These are phyloP conservation scores for Sarcoramphus papa DNA, from an alignment of 2,797 vertebrate genomes.

Conservation along the genomic window DNA sequence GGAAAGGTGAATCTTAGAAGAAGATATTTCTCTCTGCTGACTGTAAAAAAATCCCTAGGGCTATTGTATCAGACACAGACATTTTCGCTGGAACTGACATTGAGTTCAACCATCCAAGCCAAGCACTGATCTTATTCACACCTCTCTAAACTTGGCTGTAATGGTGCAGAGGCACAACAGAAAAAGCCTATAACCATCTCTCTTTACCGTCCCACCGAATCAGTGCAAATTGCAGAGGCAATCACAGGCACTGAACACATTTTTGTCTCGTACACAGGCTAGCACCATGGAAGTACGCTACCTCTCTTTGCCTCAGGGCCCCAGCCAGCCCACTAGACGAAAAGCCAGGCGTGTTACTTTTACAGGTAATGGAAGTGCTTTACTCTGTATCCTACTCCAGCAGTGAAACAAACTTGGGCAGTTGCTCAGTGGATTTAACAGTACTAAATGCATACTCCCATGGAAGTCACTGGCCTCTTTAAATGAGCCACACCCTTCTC, in stretches of 20 bases:
- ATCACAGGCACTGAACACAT: not conserved
- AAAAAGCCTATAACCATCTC: not conserved
- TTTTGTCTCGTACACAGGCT: conserved; percentile 55
- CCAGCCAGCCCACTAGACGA: not conserved
- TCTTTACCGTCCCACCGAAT: not conserved
- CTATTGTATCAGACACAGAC: not conserved
- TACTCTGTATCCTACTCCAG: not conserved
- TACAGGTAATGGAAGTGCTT: conserved; percentile 62
- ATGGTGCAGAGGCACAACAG: not conserved
- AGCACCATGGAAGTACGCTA: conserved; percentile 53
- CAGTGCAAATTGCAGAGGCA: not conserved
- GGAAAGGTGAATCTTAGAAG: not conserved
- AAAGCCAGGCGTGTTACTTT: not conserved
- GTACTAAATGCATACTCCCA: not conserved
- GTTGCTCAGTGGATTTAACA: not conserved
- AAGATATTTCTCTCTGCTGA: not conserved
- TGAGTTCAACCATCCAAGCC: not conserved
- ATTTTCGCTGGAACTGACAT: not conserved
- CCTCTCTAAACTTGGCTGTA: not conserved
- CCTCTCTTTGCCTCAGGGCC: conserved; percentile 70
- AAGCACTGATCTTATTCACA: not conserved
- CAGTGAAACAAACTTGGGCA: not conserved
- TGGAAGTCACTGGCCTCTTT: not conserved
- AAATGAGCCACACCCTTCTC: not conserved
- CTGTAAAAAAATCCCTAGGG: accelerated